Percentiles rank a stretch among this genome's conserved stretches.
Evolutionary conservation across 2,113 vertebrate genomes (phyloP).

Genomic region (Dasyprocta punctata): DNA sequence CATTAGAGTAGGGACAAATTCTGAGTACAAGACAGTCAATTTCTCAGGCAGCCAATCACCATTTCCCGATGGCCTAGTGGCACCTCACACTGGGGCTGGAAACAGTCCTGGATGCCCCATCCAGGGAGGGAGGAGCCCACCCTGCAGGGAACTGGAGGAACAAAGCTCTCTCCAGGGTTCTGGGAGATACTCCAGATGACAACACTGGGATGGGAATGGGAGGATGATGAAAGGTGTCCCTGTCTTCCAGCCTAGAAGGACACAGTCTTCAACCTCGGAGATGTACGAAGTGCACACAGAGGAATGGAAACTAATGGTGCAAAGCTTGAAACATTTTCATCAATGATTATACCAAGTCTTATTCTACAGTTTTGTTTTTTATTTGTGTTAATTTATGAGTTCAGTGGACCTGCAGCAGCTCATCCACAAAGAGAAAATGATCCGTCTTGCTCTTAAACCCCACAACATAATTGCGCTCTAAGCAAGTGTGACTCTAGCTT

Average conservation of each 20-base stretch:
- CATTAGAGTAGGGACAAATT: slow-evolving; percentile 79
- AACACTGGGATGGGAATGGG: background rate
- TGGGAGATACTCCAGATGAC: slow-evolving; percentile 57
- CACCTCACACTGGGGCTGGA: slow-evolving; percentile 70
- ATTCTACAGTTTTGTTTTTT: slow-evolving; percentile 62
- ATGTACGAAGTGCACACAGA: slow-evolving; percentile 54
- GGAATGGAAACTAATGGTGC: slow-evolving; percentile 48
- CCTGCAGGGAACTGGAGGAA: slow-evolving; percentile 75
- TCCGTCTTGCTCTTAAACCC: slow-evolving; percentile 8
- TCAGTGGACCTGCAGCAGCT: slow-evolving; percentile 43
- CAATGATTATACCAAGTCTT: slow-evolving; percentile 72
- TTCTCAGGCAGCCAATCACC: slow-evolving; percentile 85
- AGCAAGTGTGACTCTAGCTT: slow-evolving; percentile 46
- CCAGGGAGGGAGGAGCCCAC: slow-evolving; percentile 73
- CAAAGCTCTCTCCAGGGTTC: slow-evolving; percentile 68
- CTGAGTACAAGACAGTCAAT: slow-evolving; percentile 79
- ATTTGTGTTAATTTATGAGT: background rate
- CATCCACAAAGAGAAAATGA: background rate
- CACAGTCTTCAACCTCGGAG: slow-evolving; percentile 81
- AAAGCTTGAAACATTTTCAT: slow-evolving; percentile 69
- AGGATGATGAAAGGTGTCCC: background rate
- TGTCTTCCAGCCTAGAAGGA: slow-evolving; percentile 66
- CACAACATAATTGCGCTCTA: slow-evolving; percentile 33
- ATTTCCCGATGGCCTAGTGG: slow-evolving; percentile 74
- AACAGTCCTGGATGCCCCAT: slow-evolving; percentile 69